phyloP scores from a whole-genome alignment of 2,888 invertebrate species.

The Heliconius ismenius region DNA sequence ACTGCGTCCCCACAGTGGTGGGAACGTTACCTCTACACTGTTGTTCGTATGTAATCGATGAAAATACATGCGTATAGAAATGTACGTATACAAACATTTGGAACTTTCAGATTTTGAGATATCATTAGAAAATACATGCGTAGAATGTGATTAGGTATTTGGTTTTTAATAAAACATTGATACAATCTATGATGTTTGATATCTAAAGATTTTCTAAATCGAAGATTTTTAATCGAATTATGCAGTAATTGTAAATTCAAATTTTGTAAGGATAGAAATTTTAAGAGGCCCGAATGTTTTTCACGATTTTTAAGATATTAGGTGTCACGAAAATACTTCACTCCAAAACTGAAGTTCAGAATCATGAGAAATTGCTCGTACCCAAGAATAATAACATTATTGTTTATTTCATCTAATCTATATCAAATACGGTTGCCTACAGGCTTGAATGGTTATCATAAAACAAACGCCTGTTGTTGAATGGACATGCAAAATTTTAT shows the following conservation, averaged over 20 bases:
- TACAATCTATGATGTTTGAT: background rate
- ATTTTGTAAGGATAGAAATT: background rate
- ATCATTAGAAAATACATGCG: slow-evolving; percentile 15
- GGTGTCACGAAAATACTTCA: background rate
- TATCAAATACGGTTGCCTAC: slow-evolving; percentile 47
- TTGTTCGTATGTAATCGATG: slow-evolving; percentile 19
- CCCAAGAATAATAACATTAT: slow-evolving; percentile 1
- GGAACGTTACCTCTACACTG: slow-evolving; percentile 25
- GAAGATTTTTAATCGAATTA: background rate
- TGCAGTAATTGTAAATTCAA: background rate
- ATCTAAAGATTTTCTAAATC: background rate
- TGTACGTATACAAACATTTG: background rate
- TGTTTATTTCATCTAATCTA: slow-evolving; percentile 31
- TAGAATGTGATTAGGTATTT: slow-evolving; percentile 2
- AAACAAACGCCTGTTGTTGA: slow-evolving; percentile 71
- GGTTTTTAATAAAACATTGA: slow-evolving; percentile 1
- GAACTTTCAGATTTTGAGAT: slow-evolving; percentile 6
- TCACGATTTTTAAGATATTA: background rate
- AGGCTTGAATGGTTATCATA: slow-evolving; percentile 67
- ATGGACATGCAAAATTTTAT: slow-evolving; percentile 78
- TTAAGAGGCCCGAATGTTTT: background rate
- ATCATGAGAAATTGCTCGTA: background rate
- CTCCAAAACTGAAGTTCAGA: background rate
- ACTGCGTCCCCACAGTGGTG: slow-evolving; percentile 27
- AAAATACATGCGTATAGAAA: slow-evolving; percentile 18